Base-by-base conservation (phyloP, 2,113 vertebrate genomes). In the Cyprinus carpio region DNA sequence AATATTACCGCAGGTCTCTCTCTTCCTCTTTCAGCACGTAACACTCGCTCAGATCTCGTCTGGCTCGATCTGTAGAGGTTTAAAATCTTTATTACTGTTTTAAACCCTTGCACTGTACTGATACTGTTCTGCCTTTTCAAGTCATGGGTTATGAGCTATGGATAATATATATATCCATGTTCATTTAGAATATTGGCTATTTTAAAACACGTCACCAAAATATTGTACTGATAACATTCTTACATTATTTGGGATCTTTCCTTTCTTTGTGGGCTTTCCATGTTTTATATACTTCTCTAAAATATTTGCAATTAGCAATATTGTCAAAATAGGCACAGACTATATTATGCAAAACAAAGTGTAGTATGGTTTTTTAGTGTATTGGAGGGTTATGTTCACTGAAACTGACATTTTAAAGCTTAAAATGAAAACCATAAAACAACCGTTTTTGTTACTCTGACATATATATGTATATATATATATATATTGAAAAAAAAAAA, bases 1-100 rank as follows among this genome's bases (percentile, higher is more conserved):
- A 67, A 78, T 56, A 34, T 87, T 34, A 81, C 65, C 23, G 49
- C 46, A 56, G 29, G 56, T 87, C 64, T 83, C 9, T 23, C 25
- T 11, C 58, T 82, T 82, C 27, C 15, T 88, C 40, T 58, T 43
- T 29, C 69, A 1, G 51, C 37, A 40, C 43, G 25, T 46, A 34
- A n/a, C 54, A 46, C 20, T 40, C 18, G n/a, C 60, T 81, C 23
- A 25, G 6, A 64, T 64, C 49, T 56, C 29, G 18, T 51, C 43
- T 29, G 40, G 6, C n/a, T 29, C 18, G 20, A 60, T 43, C 72
- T 13, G 10, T 23, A 4, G 67, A 20, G 27, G 6, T 76, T 37
- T 13, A 60, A 58, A 34, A 29, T 16, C 25, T 18, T 37, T 60
- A 56, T 78, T 23, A 6, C 51, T 11, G 4, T 40, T 6, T 40